These are phyloP conservation scores for Spicauda simplicius DNA, from an alignment of 2,888 invertebrate species.

Conservation along the genomic window DNA sequence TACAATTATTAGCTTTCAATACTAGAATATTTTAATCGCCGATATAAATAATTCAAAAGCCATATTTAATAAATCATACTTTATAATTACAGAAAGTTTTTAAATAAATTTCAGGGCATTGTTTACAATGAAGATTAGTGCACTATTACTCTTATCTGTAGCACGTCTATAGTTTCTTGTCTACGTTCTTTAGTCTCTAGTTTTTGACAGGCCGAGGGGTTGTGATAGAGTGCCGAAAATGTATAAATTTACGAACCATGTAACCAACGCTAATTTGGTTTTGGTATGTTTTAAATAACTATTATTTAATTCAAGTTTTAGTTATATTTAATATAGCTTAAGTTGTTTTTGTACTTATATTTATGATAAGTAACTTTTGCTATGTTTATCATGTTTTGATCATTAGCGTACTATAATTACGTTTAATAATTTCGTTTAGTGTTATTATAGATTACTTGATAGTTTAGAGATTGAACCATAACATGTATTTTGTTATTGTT, in stretches of 20 bases:
- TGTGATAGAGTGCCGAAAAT: conserved; percentile 77
- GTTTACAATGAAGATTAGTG: conserved; percentile 4
- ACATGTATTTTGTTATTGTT: conserved; percentile 60
- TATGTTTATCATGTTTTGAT: conserved; percentile 27
- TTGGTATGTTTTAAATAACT: conserved; percentile 60
- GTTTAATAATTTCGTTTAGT: background rate
- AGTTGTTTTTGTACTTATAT: conserved; percentile 15
- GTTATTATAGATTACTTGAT: background rate
- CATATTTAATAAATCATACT: no score
- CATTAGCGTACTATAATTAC: background rate
- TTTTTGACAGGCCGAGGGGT: conserved; percentile 73
- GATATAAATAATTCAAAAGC: no score
- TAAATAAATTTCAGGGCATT: background rate
- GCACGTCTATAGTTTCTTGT: conserved; percentile 17
- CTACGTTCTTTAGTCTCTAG: conserved; percentile 45
- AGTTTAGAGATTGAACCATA: conserved; percentile 42
- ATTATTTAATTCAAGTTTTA: background rate
- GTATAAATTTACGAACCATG: conserved; percentile 76
- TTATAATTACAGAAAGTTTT: no score
- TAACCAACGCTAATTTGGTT: conserved; percentile 71
- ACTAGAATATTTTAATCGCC: no score
- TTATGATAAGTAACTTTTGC: conserved; percentile 20
- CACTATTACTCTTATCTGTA: background rate
- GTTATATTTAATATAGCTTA: background rate
- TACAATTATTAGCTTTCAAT: no score